phyloP scores from a whole-genome alignment of 2,888 invertebrate species.

The Rhodophaea formosa region DNA sequence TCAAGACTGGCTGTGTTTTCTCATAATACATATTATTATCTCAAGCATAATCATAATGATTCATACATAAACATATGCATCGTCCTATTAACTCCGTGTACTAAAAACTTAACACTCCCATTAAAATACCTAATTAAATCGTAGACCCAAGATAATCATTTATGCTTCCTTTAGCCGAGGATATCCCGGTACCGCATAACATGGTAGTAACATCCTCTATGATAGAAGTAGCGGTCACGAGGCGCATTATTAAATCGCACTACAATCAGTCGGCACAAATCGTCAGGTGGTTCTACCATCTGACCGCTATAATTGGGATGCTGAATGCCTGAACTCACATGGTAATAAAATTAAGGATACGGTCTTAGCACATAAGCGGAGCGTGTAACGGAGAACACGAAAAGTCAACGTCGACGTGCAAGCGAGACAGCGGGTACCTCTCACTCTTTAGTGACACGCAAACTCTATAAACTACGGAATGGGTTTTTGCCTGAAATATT shows the following conservation, averaged over 20 bases:
- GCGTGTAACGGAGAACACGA: background rate
- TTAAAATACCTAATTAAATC: background rate
- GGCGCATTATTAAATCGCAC: constrained; percentile 23
- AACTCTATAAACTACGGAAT: background rate
- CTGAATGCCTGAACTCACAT: constrained; percentile 23
- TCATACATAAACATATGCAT: background rate
- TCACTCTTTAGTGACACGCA: background rate
- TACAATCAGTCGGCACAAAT: constrained; percentile 28
- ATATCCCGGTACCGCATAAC: constrained; percentile 11
- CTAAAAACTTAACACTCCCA: background rate
- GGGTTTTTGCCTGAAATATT: background rate
- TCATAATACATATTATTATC: background rate
- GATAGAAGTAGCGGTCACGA: background rate
- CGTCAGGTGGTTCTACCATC: constrained; percentile 32
- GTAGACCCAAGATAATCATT: background rate
- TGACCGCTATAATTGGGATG: constrained; percentile 23
- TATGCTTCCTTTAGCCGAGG: constrained; percentile 1
- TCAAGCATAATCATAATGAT: background rate
- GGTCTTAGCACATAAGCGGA: constrained; percentile 14
- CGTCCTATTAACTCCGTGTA: background rate
- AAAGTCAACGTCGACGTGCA: background rate
- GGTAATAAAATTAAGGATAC: constrained; percentile 22
- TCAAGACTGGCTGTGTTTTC: background rate
- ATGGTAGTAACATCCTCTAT: constrained; percentile 7
- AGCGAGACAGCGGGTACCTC: background rate